Evolutionary conservation across 2,113 vertebrate species (phyloP), one percentile per base, ranked within the genome.

Genomic region (Upupa epops): DNA sequence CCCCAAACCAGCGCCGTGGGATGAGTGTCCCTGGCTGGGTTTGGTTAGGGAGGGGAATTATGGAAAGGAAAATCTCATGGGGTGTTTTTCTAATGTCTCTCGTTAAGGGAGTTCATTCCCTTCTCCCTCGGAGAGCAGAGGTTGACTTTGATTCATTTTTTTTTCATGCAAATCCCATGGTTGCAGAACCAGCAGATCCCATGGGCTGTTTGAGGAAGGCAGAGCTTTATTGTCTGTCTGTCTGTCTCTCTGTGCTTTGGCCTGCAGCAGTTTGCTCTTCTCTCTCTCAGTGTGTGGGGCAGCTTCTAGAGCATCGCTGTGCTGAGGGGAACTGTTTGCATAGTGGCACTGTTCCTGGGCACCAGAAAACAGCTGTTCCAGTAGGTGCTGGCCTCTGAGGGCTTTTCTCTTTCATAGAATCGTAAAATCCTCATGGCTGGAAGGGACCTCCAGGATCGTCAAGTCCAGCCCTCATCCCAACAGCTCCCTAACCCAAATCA

Each of bases 281-380:
- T 48, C 31, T 36, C 28, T 3, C 46, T 4, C 61, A 13, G 19
- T 19, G 42, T 2, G 28, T 16, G 31, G 48, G 54, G 40, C 4
- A 11, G 5, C 28, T 40, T 7, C 61, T 1, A 3, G 40, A 51
- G 72, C 48, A 49, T 63, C 71, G 0, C 52, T 20, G 5, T 11
- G 36, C 66, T 74, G 0, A 0, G 31, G 72, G 34, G 77, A 21
- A 13, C 20, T 2, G 4, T 48, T 51, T 34, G 68, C 15, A 1
- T 29, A 9, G 72, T 24, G 1, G 0, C 29, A 2, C 17, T 2
- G 19, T 58, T 20, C 17, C 21, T 58, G 42, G 46, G 32, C 42
- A 12, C 51, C 42, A 16, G 64, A 18, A 58, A 71, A 19, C 45
- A 46, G 9, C 59, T 34, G 0, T 60, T 34, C 42, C 56, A 46